These are phyloP conservation scores for Tor tambroides DNA, from an alignment of 2,113 vertebrate genomes.

Conservation along the genomic window DNA sequence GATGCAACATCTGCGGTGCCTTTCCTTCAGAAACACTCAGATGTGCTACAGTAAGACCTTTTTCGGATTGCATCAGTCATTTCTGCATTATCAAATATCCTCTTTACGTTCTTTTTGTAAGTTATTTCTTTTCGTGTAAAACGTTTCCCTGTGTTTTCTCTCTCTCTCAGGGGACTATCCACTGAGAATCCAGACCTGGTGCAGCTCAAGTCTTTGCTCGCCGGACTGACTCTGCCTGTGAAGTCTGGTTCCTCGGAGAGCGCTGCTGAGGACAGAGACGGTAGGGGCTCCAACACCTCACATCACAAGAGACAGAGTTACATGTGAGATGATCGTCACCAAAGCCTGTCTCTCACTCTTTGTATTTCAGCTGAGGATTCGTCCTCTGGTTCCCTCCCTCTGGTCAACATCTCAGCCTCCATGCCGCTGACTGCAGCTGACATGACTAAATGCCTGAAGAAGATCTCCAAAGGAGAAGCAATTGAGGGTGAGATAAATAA, in stretches of 20 bases:
- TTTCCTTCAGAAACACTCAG: slow-evolving; percentile 92
- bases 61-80: neutral
- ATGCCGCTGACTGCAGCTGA: slow-evolving; percentile 84
- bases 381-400: slow-evolving; percentile 85
- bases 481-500: slow-evolving; percentile 85
- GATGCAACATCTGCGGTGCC: slow-evolving; percentile 86
- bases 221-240: slow-evolving; percentile 90
- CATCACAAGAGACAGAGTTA: neutral
- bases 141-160: neutral
- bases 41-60: slow-evolving; percentile 88
- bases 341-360: neutral
- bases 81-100: neutral
- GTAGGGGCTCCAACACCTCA: slow-evolving; percentile 62
- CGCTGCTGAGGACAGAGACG: slow-evolving; percentile 86
- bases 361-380: slow-evolving; percentile 79
- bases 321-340: neutral
- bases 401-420: slow-evolving; percentile 89
- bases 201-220: slow-evolving; percentile 91
- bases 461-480: slow-evolving; percentile 88
- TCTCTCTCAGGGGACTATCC: slow-evolving; percentile 79
- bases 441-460: slow-evolving; percentile 89
- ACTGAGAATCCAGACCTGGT: slow-evolving; percentile 92
- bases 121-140: neutral
- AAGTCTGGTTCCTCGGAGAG: slow-evolving; percentile 78
- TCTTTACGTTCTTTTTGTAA: neutral